Evolutionary conservation across 2,797 vertebrate genomes (phyloP).

Genomic region (Epinephelus coioides): DNA sequence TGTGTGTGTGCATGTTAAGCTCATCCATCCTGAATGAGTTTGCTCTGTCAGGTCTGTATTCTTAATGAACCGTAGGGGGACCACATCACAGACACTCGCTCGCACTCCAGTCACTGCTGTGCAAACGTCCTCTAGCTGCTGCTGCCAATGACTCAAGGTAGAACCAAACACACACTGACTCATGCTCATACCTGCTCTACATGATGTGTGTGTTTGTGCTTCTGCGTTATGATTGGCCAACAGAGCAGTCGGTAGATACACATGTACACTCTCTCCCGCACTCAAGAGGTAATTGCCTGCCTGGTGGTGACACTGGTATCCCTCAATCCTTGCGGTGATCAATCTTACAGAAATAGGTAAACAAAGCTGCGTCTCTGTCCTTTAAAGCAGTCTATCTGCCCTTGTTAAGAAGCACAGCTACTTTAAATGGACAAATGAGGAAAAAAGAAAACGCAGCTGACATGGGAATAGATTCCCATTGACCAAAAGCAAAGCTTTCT

Average conservation of each 20-base stretch:
- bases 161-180: slow-evolving; percentile 54
- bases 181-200: slow-evolving; percentile 44
- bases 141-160: slow-evolving; percentile 60
- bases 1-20: slow-evolving; percentile 43
- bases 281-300: slow-evolving; percentile 71
- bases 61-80: slow-evolving; percentile 79
- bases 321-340: slow-evolving; percentile 75
- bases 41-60: slow-evolving; percentile 72
- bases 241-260: slow-evolving; percentile 38
- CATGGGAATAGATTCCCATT: slow-evolving; percentile 51
- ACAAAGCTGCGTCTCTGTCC: slow-evolving; percentile 69
- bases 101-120: slow-evolving; percentile 59
- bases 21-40: slow-evolving; percentile 77
- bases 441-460: slow-evolving; percentile 40
- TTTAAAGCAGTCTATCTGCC: slow-evolving; percentile 71
- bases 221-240: slow-evolving; percentile 44
- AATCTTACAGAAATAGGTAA: slow-evolving; percentile 76
- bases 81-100: slow-evolving; percentile 53
- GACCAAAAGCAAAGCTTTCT: slow-evolving; percentile 43
- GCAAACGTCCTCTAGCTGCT: slow-evolving; percentile 65
- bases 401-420: slow-evolving; percentile 69
- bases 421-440: slow-evolving; percentile 60
- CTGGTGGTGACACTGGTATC: slow-evolving; percentile 73
- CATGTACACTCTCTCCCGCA: slow-evolving; percentile 42
- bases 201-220: slow-evolving; percentile 39